phyloP scores from a whole-genome alignment of 37 sponge, comb jelly and placozoan genomes.

The Spongilla lacustris region DNA sequence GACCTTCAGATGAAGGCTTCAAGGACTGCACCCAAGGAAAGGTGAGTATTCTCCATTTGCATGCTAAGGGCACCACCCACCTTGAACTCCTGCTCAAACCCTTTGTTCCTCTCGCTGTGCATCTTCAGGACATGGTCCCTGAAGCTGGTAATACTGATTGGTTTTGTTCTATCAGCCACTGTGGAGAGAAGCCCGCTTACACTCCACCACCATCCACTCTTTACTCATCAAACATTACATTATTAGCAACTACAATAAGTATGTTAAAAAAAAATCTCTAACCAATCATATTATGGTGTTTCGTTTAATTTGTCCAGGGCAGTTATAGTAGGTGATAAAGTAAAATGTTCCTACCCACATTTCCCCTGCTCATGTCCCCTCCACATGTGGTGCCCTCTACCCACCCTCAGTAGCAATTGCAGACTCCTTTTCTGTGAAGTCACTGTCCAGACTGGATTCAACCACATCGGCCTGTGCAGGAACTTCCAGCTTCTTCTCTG shows the following conservation, averaged over 20 bases:
- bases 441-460: neutral
- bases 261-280: too few relatives aligned
- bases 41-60: neutral
- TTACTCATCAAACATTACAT: neutral
- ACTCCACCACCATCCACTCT: neutral
- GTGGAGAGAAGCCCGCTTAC: neutral
- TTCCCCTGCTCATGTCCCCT: neutral
- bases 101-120: constrained; percentile 40
- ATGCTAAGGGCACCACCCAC: constrained; percentile 5
- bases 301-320: too few relatives aligned
- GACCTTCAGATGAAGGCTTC: constrained; percentile 2
- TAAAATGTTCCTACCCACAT: too few relatives aligned
- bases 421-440: neutral
- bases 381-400: too few relatives aligned
- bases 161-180: constrained; percentile 63
- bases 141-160: constrained; percentile 45
- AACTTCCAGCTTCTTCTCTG: neutral
- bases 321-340: too few relatives aligned
- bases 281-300: too few relatives aligned
- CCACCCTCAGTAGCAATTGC: neutral
- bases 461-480: neutral
- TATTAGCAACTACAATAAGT: too few relatives aligned
- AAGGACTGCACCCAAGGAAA: constrained; percentile 3
- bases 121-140: constrained; percentile 22
- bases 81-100: constrained; percentile 55